A percentile compares a stretch with the other conserved stretches of the same genome.
Conservation (phyloP, 2,888 invertebrate species). For the Digitonthophagus gazella region DNA sequence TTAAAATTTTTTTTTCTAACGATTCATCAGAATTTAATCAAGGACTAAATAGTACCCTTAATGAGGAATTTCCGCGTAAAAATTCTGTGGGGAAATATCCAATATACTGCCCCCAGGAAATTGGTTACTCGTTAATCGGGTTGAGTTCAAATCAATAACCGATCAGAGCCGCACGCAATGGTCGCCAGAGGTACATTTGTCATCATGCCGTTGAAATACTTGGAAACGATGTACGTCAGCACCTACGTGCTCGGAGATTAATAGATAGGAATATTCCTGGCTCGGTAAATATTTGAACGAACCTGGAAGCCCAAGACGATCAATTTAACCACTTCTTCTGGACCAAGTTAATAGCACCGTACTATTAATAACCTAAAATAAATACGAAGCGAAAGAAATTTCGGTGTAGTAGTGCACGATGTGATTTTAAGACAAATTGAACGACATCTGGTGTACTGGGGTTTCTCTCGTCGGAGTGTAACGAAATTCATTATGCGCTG, state of each 20-base stretch:
- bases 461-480: neutral
- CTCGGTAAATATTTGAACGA: slow-evolving; percentile 10
- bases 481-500: neutral
- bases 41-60: neutral
- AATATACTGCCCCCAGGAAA: neutral
- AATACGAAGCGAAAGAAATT: neutral
- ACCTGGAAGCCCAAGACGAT: neutral
- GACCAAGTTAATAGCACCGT: neutral
- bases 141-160: neutral
- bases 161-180: neutral
- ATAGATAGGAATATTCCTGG: slow-evolving; percentile 7
- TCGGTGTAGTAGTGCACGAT: neutral
- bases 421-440: neutral
- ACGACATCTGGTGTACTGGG: neutral
- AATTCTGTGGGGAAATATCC: neutral
- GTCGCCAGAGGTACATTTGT: slow-evolving; percentile 18
- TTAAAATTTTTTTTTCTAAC: neutral
- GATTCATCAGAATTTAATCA: neutral
- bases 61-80: neutral
- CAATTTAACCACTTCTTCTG: neutral
- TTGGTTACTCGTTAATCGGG: neutral
- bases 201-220: slow-evolving; percentile 21
- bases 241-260: slow-evolving; percentile 4
- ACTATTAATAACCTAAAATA: neutral
- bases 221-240: slow-evolving; percentile 24